Conservation (phyloP, 2,888 invertebrate genomes). For the Xestia sexstrigata region DNA sequence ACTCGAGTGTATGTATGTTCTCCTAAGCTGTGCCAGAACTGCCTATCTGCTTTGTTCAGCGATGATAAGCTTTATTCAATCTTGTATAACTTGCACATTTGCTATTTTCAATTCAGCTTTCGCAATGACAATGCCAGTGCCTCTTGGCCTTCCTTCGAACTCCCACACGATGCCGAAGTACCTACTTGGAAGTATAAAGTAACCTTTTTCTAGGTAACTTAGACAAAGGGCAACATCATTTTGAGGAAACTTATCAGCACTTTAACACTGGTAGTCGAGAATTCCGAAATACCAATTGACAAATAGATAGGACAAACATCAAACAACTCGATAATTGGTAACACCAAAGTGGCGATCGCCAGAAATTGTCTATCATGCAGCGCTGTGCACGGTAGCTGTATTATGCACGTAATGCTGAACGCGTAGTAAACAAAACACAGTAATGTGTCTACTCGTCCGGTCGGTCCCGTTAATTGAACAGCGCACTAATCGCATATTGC, state of each 20-base stretch:
- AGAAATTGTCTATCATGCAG: constrained; percentile 48
- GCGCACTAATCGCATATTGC: constrained; percentile 83
- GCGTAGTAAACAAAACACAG: constrained; percentile 58
- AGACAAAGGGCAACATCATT: constrained; percentile 8
- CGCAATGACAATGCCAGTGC: constrained; percentile 18
- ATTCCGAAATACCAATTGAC: not conserved
- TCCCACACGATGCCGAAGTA: constrained; percentile 26
- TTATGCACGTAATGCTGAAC: constrained; percentile 53
- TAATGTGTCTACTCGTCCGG: constrained; percentile 69
- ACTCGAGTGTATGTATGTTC: not conserved
- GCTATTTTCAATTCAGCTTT: constrained; percentile 21
- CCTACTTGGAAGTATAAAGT: not conserved
- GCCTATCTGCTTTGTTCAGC: not conserved
- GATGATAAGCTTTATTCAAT: not conserved
- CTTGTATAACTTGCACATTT: not conserved
- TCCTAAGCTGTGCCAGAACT: not conserved
- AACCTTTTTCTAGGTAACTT: constrained; percentile 8
- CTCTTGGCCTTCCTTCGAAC: constrained; percentile 21
- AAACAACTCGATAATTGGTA: constrained; percentile 24
- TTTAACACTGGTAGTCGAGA: not conserved
- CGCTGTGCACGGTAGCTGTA: constrained; percentile 24
- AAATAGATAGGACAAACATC: constrained; percentile 14
- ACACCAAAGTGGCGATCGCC: constrained; percentile 19
- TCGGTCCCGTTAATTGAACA: constrained; percentile 85
- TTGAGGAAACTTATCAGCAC: not conserved